Evolutionary conservation across 2,113 vertebrate genomes (phyloP), one percentile per base, ranked within the genome.

Genomic region (Seriola quinqueradiata): DNA sequence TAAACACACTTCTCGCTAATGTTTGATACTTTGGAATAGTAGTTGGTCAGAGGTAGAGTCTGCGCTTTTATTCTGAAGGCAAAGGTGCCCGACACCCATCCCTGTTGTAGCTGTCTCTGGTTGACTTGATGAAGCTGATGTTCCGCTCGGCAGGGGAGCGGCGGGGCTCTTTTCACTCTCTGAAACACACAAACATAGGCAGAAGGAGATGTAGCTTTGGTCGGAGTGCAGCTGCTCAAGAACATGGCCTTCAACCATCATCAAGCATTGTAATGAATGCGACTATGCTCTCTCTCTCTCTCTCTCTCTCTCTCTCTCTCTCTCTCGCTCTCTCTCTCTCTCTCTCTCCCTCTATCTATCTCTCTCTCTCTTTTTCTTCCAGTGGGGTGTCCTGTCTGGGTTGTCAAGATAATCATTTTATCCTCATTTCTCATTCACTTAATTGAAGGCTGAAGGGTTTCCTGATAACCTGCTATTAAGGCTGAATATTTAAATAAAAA

Each of bases 101-200:
- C 21, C 0, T 8, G 69, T 11, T 34, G 50, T 2, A 3, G 64
- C 73, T 86, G 75, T 23, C 42, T 74, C 23, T 5, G 44, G 14
- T 32, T 63, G 61, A 11, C 92, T 93, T 92, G 86, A 81, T 82
- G 92, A 58, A 66, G 92, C 89, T 88, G 91, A 91, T 79, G 90
- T 93, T 91, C 85, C 42, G 85, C 95, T 88, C 94, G 61, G 90
- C 90, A 82, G 94, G 95, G 92, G 93, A 92, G 94, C 92, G 83
- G 88, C 83, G 85, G 44, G 90, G 71, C 85, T 90, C 89, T 72
- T 93, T 93, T 95, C 91, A 91, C 92, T 89, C 84, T 42, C 81
- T 70, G 87, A 81, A 72, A 84, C 87, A 64, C 82, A 89, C 84
- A 84, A 86, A 89, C 87, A 90, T 2, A 73, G 32, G 80, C 73